Conservation (phyloP, 2,797 vertebrate genomes). For the Myotis daubentonii region DNA sequence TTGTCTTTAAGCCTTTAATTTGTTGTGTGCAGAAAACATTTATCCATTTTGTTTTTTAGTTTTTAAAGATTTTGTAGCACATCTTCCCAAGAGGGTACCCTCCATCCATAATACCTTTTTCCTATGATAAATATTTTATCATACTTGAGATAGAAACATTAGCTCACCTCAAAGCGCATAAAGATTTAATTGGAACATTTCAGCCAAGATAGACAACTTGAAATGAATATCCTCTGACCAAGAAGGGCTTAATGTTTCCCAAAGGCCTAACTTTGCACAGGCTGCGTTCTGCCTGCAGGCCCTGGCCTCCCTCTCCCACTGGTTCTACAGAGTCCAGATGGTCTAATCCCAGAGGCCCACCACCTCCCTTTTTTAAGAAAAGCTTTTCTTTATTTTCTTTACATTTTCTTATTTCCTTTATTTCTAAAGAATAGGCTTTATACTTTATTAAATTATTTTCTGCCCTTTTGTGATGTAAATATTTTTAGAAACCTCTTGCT, state of each 20-base stretch:
- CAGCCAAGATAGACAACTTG: neutral
- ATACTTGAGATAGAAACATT: conserved; percentile 18
- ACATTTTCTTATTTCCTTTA: neutral
- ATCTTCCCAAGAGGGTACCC: neutral
- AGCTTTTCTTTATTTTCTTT: neutral
- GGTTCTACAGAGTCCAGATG: accelerated
- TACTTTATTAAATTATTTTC: neutral
- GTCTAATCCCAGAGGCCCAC: no score
- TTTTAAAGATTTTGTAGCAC: neutral
- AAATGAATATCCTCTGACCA: neutral
- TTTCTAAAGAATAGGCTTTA: neutral
- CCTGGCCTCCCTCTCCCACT: neutral
- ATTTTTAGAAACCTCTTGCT: neutral
- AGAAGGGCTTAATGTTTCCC: neutral
- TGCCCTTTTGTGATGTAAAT: neutral
- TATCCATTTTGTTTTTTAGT: neutral
- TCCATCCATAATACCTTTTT: neutral
- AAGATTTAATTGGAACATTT: conserved; percentile 52
- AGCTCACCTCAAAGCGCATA: neutral
- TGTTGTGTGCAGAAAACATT: neutral
- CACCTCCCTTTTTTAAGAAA: neutral
- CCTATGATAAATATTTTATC: conserved; percentile 54
- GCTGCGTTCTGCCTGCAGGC: no score
- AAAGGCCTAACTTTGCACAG: neutral
- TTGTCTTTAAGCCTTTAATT: neutral